Conservation (phyloP, 1,140 invertebrate species). For the Oryzaephilus surinamensis region DNA sequence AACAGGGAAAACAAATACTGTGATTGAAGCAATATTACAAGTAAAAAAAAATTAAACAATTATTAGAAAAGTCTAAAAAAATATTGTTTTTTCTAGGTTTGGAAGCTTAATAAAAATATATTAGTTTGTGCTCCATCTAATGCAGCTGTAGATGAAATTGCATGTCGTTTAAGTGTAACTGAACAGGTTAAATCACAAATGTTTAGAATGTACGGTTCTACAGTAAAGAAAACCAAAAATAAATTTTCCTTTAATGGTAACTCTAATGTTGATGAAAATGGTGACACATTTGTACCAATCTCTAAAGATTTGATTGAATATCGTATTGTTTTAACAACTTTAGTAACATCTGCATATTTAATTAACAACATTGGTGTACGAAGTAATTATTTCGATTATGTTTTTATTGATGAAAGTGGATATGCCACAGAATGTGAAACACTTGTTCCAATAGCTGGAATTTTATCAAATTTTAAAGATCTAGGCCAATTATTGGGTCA, state of each 20-base stretch:
- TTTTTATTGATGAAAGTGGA: constrained; percentile 85
- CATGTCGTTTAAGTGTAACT: constrained; percentile 53
- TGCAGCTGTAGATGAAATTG: constrained; percentile 69
- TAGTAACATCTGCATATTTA: constrained; percentile 23
- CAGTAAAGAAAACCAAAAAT: too few species aligned
- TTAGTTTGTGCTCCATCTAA: constrained; percentile 72
- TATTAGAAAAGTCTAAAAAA: too few species aligned
- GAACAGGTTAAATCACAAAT: too few species aligned
- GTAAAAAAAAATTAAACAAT: too few species aligned
- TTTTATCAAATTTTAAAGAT: constrained; percentile 22
- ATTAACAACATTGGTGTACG: constrained; percentile 46
- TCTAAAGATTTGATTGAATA: constrained; percentile 13
- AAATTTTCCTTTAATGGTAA: too few species aligned
- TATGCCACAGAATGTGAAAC: constrained; percentile 84
- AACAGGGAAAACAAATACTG: constrained; percentile 85
- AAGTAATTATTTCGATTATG: constrained; percentile 71
- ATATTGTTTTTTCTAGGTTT: too few species aligned
- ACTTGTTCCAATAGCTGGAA: constrained; percentile 57
- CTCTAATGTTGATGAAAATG: too few species aligned
- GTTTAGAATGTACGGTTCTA: too few species aligned
- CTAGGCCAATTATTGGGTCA: constrained; percentile 46
- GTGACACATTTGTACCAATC: too few species aligned
- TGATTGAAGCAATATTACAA: constrained; percentile 80
- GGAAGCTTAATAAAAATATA: constrained; percentile 49
- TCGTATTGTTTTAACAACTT: constrained; percentile 21